Base-by-base conservation (phyloP, 2,797 vertebrate genomes). In the Typhlichthys subterraneus region DNA sequence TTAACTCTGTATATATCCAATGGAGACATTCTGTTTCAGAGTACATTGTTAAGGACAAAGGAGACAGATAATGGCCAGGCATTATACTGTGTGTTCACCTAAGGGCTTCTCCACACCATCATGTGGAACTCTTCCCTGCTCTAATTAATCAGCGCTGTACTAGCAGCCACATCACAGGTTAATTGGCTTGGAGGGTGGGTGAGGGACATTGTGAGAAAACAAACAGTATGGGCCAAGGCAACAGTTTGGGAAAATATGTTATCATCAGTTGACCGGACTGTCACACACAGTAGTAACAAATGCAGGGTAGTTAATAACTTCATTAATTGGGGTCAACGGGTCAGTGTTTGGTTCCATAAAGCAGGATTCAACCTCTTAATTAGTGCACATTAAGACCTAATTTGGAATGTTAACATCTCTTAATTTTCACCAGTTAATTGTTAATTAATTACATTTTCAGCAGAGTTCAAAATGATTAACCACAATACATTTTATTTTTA, bases 141-240 rank as follows among this genome's bases (percentile, higher is more conserved):
- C 93, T 91, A 92, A 95, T 95, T 94, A 95, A 94, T 92, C 93
- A 94, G 90, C 87, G 84, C 89, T 88, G 89, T 88, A 88, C 91
- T 89, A 90, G 45, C 83, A 80, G 72, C 87, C 91, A 90, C 83
- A 45, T 69, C 42, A 70, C 85, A 94, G 84, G 93, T 95, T 95
- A 95, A 96, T 95, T 94, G 93, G 93, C 90, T 93, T 71, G 58
- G 65, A 82, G 78, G 73, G 76, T 19, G 67, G 69, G 82, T 71
- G 63, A 71, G 58, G 61, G 71, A 83, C 70, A 61, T 79, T 63
- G 62, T 77, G 72, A 66, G 45, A 61, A 79, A 85, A 81, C 65
- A 86, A 86, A 88, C 72, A 74, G 62, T 69, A 65, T 47, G n/a
- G n/a, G 13, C 31, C 29, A 55, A 23, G 31, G 54, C 31, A 11